Evolutionary conservation across 2,888 invertebrate genomes (phyloP), one percentile per base, ranked within the genome.

Genomic region (Rhagonycha lutea): DNA sequence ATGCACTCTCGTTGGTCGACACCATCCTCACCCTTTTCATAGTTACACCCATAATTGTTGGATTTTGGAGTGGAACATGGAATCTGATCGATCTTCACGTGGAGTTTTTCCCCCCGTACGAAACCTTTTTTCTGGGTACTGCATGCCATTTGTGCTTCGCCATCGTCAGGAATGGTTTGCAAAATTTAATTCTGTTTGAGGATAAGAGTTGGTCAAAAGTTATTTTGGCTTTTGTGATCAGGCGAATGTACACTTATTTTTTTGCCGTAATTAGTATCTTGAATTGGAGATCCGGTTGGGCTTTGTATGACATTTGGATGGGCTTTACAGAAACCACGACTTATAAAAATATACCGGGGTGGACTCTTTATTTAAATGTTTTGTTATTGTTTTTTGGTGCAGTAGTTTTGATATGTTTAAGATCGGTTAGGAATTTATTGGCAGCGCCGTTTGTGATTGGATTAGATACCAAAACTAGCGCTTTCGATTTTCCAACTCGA

Each of bases 401-500:
- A 7, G 24, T 61, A 23, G 11, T 32, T 28, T 69, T 76, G 32
- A 73, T 62, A 62, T 23, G 82, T 18, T 84, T 91, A 9, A 89
- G 90, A 5, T 88, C 89, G 0, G 84, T 90, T 0, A 86, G 90
- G 72, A 92, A 91, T 81, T 82, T 91, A 18, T 86, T 91, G 62
- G 90, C 91, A 0, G 86, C 91, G 0, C 93, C 93, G 0, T 90
- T 90, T 82, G 88, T 91, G 82, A 85, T 92, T 11, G 87, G 89
- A 79, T 89, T 91, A 0, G 93, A 93, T 80, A 89, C 88, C 2
- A 89, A 90, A 71, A 89, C 89, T 47, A 86, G 89, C 61, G 90
- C 91, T 0, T 92, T 92, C 82, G 86, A 89, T 72, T 92, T 92
- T 83, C 88, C 90, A 7, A 92, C 92, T 0, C 88, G 91, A 80